Conservation (phyloP, 2,888 invertebrate genomes). For the Drosophila putrida region DNA sequence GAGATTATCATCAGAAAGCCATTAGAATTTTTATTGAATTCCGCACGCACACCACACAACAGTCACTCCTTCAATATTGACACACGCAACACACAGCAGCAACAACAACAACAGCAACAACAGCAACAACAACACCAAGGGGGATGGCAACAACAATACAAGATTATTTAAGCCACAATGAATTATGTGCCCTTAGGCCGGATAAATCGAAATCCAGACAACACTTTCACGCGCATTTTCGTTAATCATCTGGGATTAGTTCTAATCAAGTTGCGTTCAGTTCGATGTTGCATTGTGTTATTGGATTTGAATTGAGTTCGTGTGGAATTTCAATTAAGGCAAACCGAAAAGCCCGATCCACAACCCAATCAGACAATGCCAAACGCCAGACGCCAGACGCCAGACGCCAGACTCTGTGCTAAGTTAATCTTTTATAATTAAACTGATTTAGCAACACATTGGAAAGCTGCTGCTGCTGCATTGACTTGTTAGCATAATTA, state of each 20-base stretch:
- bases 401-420: slow-evolving; percentile 25
- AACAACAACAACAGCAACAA: no score
- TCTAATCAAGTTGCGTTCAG: slow-evolving; percentile 66
- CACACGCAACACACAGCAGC: slow-evolving; percentile 26
- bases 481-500: slow-evolving; percentile 79
- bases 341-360: slow-evolving; percentile 5
- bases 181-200: slow-evolving; percentile 62
- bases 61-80: slow-evolving; percentile 20
- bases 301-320: slow-evolving; percentile 73
- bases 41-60: slow-evolving; percentile 66
- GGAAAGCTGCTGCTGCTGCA: slow-evolving; percentile 16
- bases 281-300: slow-evolving; percentile 58
- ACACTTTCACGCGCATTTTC: slow-evolving; percentile 76
- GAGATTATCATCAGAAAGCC: slow-evolving; percentile 82
- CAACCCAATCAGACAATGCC: slow-evolving; percentile 18
- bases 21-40: slow-evolving; percentile 83
- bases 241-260: slow-evolving; percentile 77
- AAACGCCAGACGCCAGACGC: slow-evolving; percentile 21
- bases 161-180: slow-evolving; percentile 61
- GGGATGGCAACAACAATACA: slow-evolving; percentile 33
- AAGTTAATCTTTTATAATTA: slow-evolving; percentile 81
- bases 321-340: slow-evolving; percentile 74
- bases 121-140: slow-evolving; percentile 11
- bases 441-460: slow-evolving; percentile 65
- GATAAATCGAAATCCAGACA: slow-evolving; percentile 47